Conservation (phyloP, 2,888 invertebrate genomes). For the Nomada flava region DNA sequence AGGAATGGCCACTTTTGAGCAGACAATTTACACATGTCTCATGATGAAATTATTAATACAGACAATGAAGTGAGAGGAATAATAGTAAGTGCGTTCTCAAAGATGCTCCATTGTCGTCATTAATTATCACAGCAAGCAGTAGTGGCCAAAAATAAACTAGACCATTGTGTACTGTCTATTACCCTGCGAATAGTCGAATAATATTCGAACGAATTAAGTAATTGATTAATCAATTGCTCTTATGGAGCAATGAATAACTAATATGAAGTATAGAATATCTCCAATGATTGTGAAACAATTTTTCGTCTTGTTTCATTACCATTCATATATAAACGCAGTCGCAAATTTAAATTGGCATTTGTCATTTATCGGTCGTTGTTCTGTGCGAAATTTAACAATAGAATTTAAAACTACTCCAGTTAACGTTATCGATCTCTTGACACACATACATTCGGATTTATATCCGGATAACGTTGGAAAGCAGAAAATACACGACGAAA, state of each 20-base stretch:
- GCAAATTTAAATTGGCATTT: constrained; percentile 7
- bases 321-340: not conserved
- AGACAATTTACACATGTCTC: no score
- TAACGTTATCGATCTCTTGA: constrained; percentile 40
- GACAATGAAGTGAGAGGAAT: no score
- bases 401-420: constrained; percentile 3
- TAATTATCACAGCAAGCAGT: no score
- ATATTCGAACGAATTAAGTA: not conserved
- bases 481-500: constrained; percentile 33
- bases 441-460: constrained; percentile 32
- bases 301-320: not conserved
- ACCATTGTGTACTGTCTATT: no score
- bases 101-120: no score
- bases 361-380: constrained; percentile 14
- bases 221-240: no score
- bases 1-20: no score
- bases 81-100: no score
- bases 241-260: no score
- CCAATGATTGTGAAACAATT: constrained; percentile 23
- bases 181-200: not conserved
- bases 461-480: constrained; percentile 39
- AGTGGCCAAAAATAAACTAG: no score
- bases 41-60: no score
- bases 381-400: constrained; percentile 35
- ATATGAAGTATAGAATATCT: not conserved